Evolutionary conservation across 2,797 vertebrate genomes (phyloP), one percentile per base, ranked within the genome.

Genomic region (Siniperca scherzeri): DNA sequence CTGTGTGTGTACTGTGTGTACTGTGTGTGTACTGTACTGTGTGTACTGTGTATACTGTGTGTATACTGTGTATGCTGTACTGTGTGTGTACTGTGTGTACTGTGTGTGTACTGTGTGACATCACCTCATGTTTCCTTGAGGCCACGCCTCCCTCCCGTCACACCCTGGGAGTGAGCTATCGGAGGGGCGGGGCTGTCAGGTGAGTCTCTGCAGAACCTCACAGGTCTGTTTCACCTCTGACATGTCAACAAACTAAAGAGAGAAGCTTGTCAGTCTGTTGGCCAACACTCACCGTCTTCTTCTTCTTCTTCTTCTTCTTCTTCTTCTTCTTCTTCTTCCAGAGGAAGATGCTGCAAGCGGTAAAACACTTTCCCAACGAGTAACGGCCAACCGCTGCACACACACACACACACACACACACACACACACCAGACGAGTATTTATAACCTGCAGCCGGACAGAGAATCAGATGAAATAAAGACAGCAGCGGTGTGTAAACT

Each of bases 301-400:
- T 76, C 81, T 72, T 42, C 60, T 59, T 59, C 33, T 38, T 50
- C 27, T 71, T 53, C 62, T 17, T 60, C 74, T 66, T 77, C 83
- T 53, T 75, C 74, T 68, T 53, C 55, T 50, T 61, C 59, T 76
- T 72, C 70, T 69, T 53, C 71, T 78, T 60, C 64, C 84, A 81
- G 83, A 89, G 85, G 89, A 91, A 93, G 87, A 89, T 92, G 89
- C 93, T 81, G 90, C 86, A 90, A 92, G 87, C 61, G 38, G 64
- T 70, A 60, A 81, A 69, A 75, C 55, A 60, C 90, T 93, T 92
- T 93, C 91, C 68, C 85, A 93, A 92, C 19, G 25, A 83, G 78
- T 81, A 93, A 92, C 92, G 68, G 84, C 87, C 78, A 87, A 88
- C 78, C 4, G 71, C 42, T 2, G 16, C 62, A 30, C 42, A 36